phyloP scores from a whole-genome alignment of 2,113 vertebrate species.

The Zapus hudsonius region DNA sequence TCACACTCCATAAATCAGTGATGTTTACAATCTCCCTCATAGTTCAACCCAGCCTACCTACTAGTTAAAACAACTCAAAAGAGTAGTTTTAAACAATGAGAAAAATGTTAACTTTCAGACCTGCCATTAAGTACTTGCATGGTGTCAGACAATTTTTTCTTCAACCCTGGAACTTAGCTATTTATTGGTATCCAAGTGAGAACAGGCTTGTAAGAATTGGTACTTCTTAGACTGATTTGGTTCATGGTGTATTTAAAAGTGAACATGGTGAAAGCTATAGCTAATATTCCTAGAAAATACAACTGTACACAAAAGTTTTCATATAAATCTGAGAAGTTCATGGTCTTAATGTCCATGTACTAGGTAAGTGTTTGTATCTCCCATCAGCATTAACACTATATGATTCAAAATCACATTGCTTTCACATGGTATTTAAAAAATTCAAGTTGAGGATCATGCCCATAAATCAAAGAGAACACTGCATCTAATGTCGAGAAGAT shows the following conservation, averaged over 20 bases:
- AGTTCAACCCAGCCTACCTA: background rate
- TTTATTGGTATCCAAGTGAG: background rate
- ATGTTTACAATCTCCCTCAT: background rate
- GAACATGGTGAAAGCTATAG: slow-evolving; percentile 27
- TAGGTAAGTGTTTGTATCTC: background rate
- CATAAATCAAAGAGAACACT: background rate
- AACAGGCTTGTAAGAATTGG: background rate
- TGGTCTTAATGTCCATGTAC: background rate
- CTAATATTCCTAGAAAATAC: slow-evolving; percentile 35
- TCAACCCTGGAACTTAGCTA: background rate
- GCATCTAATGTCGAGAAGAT: background rate
- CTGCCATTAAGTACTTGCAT: background rate
- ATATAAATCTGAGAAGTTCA: background rate
- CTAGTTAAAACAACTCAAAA: slow-evolving; percentile 43
- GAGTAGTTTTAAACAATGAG: background rate
- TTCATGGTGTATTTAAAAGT: background rate
- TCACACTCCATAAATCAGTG: background rate
- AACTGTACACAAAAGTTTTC: background rate
- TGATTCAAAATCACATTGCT: slow-evolving; percentile 22
- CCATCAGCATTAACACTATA: background rate
- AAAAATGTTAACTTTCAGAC: slow-evolving; percentile 24
- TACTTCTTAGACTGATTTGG: background rate
- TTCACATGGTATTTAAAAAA: background rate
- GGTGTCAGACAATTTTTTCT: background rate
- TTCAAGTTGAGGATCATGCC: slow-evolving; percentile 28